Evolutionary conservation across 2,888 invertebrate genomes (phyloP), one percentile per base, ranked within the genome.

Genomic region (Archips xylosteana): DNA sequence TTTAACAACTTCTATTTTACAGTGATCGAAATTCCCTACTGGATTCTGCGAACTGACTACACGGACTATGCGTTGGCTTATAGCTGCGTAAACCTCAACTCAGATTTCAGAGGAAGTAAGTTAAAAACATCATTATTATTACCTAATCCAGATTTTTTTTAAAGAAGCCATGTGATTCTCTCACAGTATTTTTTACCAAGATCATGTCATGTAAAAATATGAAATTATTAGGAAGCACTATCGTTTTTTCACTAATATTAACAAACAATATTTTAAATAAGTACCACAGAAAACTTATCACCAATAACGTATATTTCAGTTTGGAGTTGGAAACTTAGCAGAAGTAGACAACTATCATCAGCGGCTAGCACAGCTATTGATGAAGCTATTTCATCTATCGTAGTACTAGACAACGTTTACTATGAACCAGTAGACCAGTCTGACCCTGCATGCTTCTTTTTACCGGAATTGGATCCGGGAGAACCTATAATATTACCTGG

Each of bases 261-360:
- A 36, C 3, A 1, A 39, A 39, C 39, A 39, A 39, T 36, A 36
- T 3, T 39, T 39, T 39, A 39, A 39, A 5, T 39, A 39, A 39
- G 4, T 5, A 39, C 4, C 4, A 39, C 39, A 39, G 4, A 5
- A 39, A 39, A 6, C 39, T 39, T 23, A 23, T 39, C 39, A 4
- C 1, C 6, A 39, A 3, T 6, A 39, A 39, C 4, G 4, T 39
- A 63, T n/a, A 78, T 81, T 54, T 72, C 77, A 94, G 94, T 94
- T 9, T 91, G 86, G 83, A 91, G 90, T 74, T 94, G 92, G 93
- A 92, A 92, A 71, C 84, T 94, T 0, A 91, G 94, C 74, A 86
- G 89, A 77, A 82, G 78, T 0, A 83, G 76, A 54, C 65, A 80
- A 42, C 77, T 91, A 0, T 80, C 87, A 0, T 0, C 70, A 59